These are phyloP conservation scores for Parambassis ranga DNA, from an alignment of 2,797 vertebrate genomes.

Conservation along the genomic window DNA sequence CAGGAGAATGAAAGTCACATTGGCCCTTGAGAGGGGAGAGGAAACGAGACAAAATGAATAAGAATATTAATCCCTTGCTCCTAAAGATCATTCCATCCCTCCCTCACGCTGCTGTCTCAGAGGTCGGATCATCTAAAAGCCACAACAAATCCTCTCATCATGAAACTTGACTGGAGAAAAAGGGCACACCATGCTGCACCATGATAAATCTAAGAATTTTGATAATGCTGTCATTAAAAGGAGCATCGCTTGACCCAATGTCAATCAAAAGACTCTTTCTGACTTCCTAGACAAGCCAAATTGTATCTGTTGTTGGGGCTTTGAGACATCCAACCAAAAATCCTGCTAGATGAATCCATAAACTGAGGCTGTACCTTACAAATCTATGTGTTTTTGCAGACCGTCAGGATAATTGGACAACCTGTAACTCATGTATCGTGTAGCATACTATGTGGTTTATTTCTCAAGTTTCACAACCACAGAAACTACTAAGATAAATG, in stretches of 20 bases:
- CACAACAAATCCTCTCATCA: conserved; percentile 66
- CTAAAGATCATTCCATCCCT: conserved; percentile 60
- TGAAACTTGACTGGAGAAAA: conserved; percentile 54
- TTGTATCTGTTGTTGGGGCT: not conserved
- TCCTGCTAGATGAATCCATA: not conserved
- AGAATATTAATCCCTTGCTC: conserved; percentile 67
- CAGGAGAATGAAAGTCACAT: conserved; percentile 61
- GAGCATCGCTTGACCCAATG: conserved; percentile 9
- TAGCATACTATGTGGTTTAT: too few relatives aligned
- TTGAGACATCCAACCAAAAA: not conserved
- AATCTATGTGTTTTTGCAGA: not conserved
- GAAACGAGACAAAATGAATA: conserved; percentile 61
- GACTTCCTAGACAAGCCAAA: conserved; percentile 6
- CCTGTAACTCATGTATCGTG: too few relatives aligned
- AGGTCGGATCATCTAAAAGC: conserved; percentile 63
- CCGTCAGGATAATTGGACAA: too few relatives aligned
- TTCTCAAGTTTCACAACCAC: not conserved
- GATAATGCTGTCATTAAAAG: conserved; percentile 50
- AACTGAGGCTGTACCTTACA: not conserved
- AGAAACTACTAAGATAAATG: not conserved
- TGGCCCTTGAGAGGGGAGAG: conserved; percentile 51
- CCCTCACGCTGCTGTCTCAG: conserved; percentile 53
- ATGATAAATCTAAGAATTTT: conserved; percentile 32
- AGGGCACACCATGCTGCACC: conserved; percentile 37
- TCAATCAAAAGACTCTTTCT: not conserved